Evolutionary conservation across 1,140 invertebrate species (phyloP).

Genomic region (Calliphora vicina): DNA sequence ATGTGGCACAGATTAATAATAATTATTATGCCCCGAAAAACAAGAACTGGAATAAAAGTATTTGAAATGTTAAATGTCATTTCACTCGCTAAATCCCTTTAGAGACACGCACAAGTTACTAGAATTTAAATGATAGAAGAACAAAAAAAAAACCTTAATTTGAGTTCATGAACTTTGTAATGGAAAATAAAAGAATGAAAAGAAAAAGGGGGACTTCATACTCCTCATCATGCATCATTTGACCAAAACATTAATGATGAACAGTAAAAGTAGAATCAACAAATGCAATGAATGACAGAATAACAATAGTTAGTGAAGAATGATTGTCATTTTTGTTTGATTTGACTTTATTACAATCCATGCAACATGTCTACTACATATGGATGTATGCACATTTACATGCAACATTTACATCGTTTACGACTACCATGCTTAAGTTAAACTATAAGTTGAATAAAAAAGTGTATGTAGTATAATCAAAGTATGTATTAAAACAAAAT

Average conservation of each 20-base stretch:
- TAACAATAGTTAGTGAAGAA: neutral
- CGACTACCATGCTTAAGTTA: no score
- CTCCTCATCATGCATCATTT: conserved; percentile 6
- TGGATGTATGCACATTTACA: no score
- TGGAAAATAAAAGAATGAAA: neutral
- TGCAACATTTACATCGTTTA: neutral
- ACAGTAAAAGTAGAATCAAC: neutral
- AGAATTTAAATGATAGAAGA: neutral
- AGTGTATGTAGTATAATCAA: neutral
- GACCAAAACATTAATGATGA: neutral
- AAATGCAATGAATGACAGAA: neutral
- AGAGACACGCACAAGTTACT: neutral
- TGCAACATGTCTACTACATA: neutral
- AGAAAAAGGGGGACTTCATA: neutral
- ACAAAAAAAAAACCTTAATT: neutral
- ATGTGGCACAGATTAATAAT: conserved; percentile 7
- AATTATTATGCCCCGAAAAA: neutral
- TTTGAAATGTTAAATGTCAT: neutral
- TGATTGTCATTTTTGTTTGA: neutral
- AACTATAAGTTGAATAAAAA: neutral
- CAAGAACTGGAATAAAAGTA: neutral
- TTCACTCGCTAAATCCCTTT: neutral
- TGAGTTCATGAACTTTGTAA: conserved; percentile 24
- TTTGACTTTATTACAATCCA: conserved; percentile 8
- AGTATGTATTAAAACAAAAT: conserved; percentile 28